Conservation (phyloP, 2,797 vertebrate genomes). For the Lepilemur septentrionalis region DNA sequence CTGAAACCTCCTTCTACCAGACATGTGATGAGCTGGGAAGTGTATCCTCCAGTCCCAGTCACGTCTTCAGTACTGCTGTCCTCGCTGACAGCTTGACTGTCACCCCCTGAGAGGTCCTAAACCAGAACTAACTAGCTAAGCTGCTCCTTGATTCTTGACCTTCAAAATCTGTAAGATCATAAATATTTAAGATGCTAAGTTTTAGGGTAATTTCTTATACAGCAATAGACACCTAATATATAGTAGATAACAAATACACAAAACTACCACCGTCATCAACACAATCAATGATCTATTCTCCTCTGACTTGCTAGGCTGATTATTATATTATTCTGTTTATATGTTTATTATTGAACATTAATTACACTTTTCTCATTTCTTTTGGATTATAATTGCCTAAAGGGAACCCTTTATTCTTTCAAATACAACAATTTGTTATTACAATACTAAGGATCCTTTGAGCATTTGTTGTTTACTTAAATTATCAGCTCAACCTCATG, state of each 20-base stretch:
- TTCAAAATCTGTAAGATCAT: constrained; percentile 23
- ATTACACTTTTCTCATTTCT: not conserved
- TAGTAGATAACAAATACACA: not conserved
- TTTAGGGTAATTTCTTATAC: not conserved
- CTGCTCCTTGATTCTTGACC: not conserved
- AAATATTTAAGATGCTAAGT: constrained; percentile 16
- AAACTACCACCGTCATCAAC: not conserved
- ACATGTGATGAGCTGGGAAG: not conserved
- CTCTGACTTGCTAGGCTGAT: not conserved
- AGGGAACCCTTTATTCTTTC: not conserved
- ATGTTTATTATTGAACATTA: not conserved
- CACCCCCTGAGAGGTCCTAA: not conserved
- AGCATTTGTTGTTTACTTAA: not conserved
- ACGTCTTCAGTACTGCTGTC: not conserved
- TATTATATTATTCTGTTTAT: not conserved
- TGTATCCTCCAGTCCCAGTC: not conserved
- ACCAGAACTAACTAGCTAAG: not conserved
- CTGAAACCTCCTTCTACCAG: not conserved
- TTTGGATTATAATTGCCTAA: not conserved
- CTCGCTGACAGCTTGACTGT: not conserved
- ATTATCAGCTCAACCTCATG: not conserved
- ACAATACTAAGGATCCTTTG: not conserved
- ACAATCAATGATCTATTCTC: not conserved
- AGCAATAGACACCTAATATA: not conserved
- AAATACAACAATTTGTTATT: not conserved